Base-by-base conservation (phyloP, 2,797 vertebrate species). In the Margarornis squamiger region DNA sequence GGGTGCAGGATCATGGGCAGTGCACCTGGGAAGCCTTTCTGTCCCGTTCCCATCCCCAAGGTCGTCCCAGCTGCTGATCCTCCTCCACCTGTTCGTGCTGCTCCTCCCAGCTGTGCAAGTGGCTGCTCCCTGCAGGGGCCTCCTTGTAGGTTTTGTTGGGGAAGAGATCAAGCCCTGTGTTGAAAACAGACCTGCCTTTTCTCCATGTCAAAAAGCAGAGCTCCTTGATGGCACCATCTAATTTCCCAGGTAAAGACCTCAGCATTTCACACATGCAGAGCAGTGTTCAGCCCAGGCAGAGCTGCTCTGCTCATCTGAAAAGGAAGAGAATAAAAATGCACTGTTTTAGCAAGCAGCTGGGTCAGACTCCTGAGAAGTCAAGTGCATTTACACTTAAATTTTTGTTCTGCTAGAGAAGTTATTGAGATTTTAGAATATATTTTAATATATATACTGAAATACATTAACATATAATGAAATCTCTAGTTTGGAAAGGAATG, bases 51-150 rank as follows among this genome's bases (percentile, higher is more conserved):
- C 22, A 17, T 66, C 29, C 3, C 3, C 57, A 74, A 51, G 41
- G 52, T 57, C 38, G 1, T 5, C 82, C 19, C 29, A 0, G 1
- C 0, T 5, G 8, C 6, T 2, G 19, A 75, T 41, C 17, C 68
- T 24, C 30, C 24, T 66, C 61, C 78, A 39, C 9, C 73, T 67
- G 76, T 4, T 41, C 7, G 8, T 59, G 49, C 77, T 81, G 2
- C 65, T 75, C 4, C 20, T 84, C 57, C 66, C 73, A 58, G 73
- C 74, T 43, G 23, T 7, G 43, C 1, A 8, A 18, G 57, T 23
- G 9, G 0, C 38, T 58, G 52, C 43, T 54, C 41, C 46, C 7
- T 5, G n/a, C 11, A 23, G 63, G 21, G 30, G 13, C 20, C 46
- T 32, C 43, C 59, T 26, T 51, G 0, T 6, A 12, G 2, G 0